Evolutionary conservation across 2,888 invertebrate genomes (phyloP), one percentile per base, ranked within the genome.

Genomic region (Antheraea yamamai): DNA sequence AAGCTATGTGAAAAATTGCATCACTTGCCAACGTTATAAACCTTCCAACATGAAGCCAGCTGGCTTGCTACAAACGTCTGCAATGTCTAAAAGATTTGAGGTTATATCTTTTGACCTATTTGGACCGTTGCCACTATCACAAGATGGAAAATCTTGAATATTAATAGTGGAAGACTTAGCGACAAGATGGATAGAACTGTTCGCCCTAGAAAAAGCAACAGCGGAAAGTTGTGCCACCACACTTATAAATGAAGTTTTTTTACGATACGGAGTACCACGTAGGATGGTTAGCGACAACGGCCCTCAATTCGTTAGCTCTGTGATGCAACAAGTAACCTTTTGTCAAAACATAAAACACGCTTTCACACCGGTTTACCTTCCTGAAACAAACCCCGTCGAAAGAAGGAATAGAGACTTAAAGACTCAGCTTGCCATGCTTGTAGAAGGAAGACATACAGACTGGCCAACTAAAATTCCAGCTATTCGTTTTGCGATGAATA

Each of bases 251-350:
- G 87, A 89, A 74, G 75, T 88, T 6, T 84, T 89, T 52, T 73
- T 89, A 4, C 79, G 88, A 14, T 89, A 83, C 77, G 88, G 88
- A 6, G 55, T 83, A 4, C 87, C 86, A 6, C 75, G 87, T 26
- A 74, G 84, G 26, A 73, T 89, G 0, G 79, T 87, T 20, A 30
- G 30, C 30, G 30, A 30, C 30, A 30, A 30, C 30, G 30, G 30
- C 30, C 30, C 30, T 30, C 30, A 30, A 30, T 30, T 30, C 30
- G 30, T 30, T 30, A 30, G 30, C 3, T 30, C 30, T 30, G 30
- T 30, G 30, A 30, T 30, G 30, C 30, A 30, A 30, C 30, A 30
- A 30, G 30, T 30, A 30, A 30, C 30, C 30, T 30, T 30, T 30
- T 30, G 30, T 30, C 30, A 2, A 30, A 30, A 3, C 30, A 30